Conservation (phyloP, 2,113 vertebrate species). For the Ranitomeya imitator region DNA sequence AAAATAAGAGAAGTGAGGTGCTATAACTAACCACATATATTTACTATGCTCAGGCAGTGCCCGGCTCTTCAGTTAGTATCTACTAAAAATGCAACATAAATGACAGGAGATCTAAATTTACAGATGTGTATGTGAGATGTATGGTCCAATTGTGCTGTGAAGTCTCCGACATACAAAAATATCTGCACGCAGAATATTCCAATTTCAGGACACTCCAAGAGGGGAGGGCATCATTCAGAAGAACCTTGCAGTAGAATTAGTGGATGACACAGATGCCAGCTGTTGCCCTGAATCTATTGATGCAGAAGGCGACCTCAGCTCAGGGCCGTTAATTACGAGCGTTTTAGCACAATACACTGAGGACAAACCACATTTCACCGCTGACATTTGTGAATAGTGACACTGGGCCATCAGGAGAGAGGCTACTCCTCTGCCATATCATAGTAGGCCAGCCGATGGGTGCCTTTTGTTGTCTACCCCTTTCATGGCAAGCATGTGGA, state of each 20-base stretch:
- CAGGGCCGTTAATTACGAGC: constrained; percentile 48
- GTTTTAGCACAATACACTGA: constrained; percentile 32
- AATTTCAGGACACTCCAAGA: neutral
- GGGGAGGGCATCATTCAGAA: neutral
- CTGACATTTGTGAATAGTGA: constrained; percentile 67
- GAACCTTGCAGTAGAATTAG: neutral
- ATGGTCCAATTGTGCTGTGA: neutral
- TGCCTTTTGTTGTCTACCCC: constrained; percentile 64
- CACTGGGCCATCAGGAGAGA: constrained; percentile 63
- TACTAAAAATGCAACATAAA: neutral
- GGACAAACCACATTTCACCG: constrained; percentile 49
- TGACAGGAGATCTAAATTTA: neutral
- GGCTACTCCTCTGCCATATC: constrained; percentile 69
- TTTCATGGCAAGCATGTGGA: constrained; percentile 64
- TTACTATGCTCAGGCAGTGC: too few relatives aligned
- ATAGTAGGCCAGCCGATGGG: constrained; percentile 60
- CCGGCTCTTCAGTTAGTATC: too few relatives aligned
- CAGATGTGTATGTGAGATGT: neutral
- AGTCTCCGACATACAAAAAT: neutral
- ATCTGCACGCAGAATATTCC: neutral
- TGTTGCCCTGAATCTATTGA: constrained; percentile 41
- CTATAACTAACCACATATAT: too few relatives aligned
- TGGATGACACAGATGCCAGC: constrained; percentile 38
- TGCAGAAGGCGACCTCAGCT: constrained; percentile 22
- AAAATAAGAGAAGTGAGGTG: too few relatives aligned